phyloP scores from a whole-genome alignment of 2,888 invertebrate genomes.

The Epinotia nisella region DNA sequence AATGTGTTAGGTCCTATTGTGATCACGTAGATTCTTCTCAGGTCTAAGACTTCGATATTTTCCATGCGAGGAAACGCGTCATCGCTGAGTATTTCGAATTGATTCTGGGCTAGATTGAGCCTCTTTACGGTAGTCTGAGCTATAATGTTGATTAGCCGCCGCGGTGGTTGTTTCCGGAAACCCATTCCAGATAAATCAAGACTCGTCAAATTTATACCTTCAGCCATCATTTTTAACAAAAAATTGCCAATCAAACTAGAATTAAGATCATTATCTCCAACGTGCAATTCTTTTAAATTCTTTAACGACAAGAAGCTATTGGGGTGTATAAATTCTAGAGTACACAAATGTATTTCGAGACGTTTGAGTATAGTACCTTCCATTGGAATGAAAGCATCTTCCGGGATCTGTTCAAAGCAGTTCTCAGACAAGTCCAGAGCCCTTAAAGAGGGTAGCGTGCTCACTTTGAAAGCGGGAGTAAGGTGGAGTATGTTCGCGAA shows the following conservation, averaged over 20 bases:
- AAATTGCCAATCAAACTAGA: constrained; percentile 71
- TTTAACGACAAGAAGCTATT: constrained; percentile 77
- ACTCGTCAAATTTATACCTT: constrained; percentile 71
- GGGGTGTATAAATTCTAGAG: constrained; percentile 81
- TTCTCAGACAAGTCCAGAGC: constrained; percentile 84
- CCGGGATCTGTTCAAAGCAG: constrained; percentile 71
- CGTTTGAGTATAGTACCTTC: constrained; percentile 70
- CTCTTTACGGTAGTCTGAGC: constrained; percentile 78
- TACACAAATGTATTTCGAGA: constrained; percentile 81
- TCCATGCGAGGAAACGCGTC: constrained; percentile 84
- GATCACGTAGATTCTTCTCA: constrained; percentile 80
- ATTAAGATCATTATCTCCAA: constrained; percentile 84
- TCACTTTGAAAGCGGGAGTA: constrained; percentile 71
- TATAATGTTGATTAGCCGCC: constrained; percentile 75
- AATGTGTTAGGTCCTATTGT: constrained; percentile 79
- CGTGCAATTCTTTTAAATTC: constrained; percentile 71
- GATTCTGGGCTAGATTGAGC: constrained; percentile 81
- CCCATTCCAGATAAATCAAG: constrained; percentile 83
- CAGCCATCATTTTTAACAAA: constrained; percentile 63
- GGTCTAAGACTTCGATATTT: constrained; percentile 82
- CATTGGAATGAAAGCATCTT: constrained; percentile 78
- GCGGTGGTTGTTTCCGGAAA: constrained; percentile 80
- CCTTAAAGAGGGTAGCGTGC: constrained; percentile 73
- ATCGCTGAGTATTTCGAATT: constrained; percentile 81
- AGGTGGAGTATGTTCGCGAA: constrained; percentile 75